Evolutionary conservation across 2,797 vertebrate genomes (phyloP).

Genomic region (Picus viridis): DNA sequence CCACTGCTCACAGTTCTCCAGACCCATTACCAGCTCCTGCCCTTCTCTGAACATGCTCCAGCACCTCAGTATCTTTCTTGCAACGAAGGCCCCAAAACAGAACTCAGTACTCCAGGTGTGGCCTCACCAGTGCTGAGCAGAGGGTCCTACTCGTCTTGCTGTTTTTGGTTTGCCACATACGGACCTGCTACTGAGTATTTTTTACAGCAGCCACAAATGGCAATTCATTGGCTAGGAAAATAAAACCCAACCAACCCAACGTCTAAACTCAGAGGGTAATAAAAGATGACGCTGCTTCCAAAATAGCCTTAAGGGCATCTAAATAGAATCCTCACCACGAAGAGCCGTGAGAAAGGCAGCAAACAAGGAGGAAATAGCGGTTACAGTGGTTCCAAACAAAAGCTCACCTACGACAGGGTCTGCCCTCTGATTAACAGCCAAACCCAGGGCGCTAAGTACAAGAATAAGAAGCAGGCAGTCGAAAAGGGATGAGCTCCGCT

Average conservation of each 20-base stretch:
- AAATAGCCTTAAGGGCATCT: fast-evolving
- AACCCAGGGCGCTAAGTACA: fast-evolving
- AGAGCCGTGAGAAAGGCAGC: fast-evolving
- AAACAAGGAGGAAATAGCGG: fast-evolving
- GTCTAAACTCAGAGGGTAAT: background rate
- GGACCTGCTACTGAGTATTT: background rate
- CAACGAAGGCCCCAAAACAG: too few species aligned
- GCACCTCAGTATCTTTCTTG: too few species aligned
- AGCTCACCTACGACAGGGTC: fast-evolving
- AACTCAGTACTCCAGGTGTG: too few species aligned
- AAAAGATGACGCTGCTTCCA: background rate
- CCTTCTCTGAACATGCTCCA: too few species aligned
- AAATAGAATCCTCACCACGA: fast-evolving
- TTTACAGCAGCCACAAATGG: background rate
- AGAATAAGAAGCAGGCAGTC: fast-evolving
- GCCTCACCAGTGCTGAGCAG: too few species aligned
- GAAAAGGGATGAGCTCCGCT: fast-evolving
- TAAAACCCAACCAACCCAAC: background rate
- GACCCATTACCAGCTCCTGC: too few species aligned
- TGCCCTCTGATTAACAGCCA: fast-evolving
- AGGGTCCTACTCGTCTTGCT: too few species aligned
- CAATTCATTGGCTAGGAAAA: background rate
- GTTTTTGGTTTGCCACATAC: background rate
- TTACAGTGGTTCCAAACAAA: fast-evolving
- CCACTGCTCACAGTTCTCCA: too few species aligned